Base-by-base conservation (phyloP, 2,113 vertebrate genomes). In the Mystacornis crossleyi region DNA sequence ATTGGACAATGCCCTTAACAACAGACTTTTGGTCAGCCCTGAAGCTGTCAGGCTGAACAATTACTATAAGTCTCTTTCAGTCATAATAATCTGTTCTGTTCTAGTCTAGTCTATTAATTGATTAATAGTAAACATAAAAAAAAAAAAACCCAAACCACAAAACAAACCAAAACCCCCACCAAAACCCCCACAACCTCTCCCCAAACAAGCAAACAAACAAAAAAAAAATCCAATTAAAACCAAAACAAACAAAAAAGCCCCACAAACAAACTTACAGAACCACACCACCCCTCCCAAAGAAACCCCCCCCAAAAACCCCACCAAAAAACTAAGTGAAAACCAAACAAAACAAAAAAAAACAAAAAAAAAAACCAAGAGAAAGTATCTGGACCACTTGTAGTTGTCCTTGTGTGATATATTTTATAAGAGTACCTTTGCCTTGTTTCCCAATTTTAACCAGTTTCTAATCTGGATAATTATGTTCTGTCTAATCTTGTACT, bases 401-500 rank as follows among this genome's bases (percentile, higher is more conserved):
- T 70, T 79, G 64, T 79, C 82, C 31, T 15, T 60, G 60, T 34
- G 36, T 38, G 48, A 60, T 92, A 14, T 8, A 36, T 92, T 91
- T 88, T 86, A 10, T 88, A 74, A 45, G 47, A 83, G 28, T 55
- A 86, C 21, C 47, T 94, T 73, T 91, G 43, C 31, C 58, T 83
- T 89, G n/a, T 78, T 94, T 73, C 80, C 82, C 45, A 65, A 14
- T 93, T 89, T 85, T 75, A 93, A 80, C 79, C 82, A 75, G 51
- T 66, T 94, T 94, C 75, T 87, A 92, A 78, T 95, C 79, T 90
- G 95, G 66, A 20, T 96, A 96, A 95, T 96, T 93, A 71, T 0
- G 8, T 83, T 94, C 60, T 92, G 51, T 87, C 82, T 93, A 89
- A 95, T 94, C 90, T 95, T 10, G 16, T 78, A 93, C 69, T 96